These are phyloP conservation scores for Spodoptera exigua DNA, from an alignment of 2,888 invertebrate genomes.

Conservation along the genomic window DNA sequence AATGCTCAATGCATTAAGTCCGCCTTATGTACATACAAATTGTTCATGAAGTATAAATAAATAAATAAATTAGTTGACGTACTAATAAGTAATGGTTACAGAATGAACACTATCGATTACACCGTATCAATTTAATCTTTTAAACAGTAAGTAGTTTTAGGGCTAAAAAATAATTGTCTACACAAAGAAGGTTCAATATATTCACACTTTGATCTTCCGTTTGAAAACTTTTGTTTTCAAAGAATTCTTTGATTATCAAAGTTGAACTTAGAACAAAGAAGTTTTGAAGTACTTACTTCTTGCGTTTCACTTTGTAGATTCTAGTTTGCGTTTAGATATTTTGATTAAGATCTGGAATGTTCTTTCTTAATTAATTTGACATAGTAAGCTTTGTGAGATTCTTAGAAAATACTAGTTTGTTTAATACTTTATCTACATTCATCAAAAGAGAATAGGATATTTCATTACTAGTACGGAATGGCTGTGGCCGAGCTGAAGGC, in stretches of 20 bases:
- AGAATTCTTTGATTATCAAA: conserved; percentile 44
- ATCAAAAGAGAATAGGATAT: too few relatives aligned
- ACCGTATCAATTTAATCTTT: too few relatives aligned
- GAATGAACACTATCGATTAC: too few relatives aligned
- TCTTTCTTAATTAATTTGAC: conserved; percentile 34
- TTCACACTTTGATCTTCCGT: conserved; percentile 41
- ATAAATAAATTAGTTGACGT: too few relatives aligned
- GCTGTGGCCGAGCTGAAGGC: too few relatives aligned
- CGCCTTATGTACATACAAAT: too few relatives aligned
- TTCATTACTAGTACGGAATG: too few relatives aligned
- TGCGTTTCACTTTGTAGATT: conserved; percentile 19
- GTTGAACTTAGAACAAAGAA: conserved; percentile 26
- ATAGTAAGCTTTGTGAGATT: neutral
- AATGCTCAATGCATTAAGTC: too few relatives aligned
- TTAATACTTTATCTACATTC: too few relatives aligned
- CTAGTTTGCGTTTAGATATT: conserved; percentile 31
- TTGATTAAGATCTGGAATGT: conserved; percentile 35
- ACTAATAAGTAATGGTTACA: too few relatives aligned
- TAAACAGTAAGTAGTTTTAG: conserved; percentile 23
- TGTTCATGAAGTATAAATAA: too few relatives aligned
- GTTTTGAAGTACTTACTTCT: conserved; percentile 24
- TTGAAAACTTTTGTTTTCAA: conserved; percentile 23
- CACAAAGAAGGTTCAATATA: conserved; percentile 17
- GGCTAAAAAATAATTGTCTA: conserved; percentile 32
- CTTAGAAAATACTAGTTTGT: too few relatives aligned